Percentiles rank a stretch among this genome's conserved stretches.
phyloP scores from a whole-genome alignment of 2,888 invertebrate species.

The Masnerella sp. region DNA sequence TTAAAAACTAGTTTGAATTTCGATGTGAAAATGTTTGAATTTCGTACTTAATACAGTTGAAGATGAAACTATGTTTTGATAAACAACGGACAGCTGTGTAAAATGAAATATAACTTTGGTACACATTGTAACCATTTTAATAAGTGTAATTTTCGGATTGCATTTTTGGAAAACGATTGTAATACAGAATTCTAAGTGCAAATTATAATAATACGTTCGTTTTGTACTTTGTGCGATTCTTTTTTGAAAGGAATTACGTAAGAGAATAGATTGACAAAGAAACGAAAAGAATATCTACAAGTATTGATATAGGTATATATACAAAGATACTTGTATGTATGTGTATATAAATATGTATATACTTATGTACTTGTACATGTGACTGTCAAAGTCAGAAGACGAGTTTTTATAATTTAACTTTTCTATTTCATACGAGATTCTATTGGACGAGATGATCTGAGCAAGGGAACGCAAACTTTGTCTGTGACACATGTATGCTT shows the following conservation, averaged over 20 bases:
- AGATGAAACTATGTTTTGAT: too few species aligned
- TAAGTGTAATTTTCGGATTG: too few species aligned
- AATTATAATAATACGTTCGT: not conserved
- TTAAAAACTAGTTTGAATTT: too few species aligned
- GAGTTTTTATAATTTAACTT: constrained; percentile 23
- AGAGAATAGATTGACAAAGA: constrained; percentile 7
- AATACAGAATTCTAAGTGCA: too few species aligned
- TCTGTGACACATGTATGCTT: constrained; percentile 35
- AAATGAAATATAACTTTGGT: too few species aligned
- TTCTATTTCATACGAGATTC: constrained; percentile 2
- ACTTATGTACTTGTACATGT: constrained; percentile 47
- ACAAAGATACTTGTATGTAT: constrained; percentile 41
- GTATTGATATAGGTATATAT: constrained; percentile 46
- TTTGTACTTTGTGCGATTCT: constrained; percentile 5
- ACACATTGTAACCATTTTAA: too few species aligned
- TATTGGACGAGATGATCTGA: constrained; percentile 31
- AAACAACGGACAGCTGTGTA: not conserved
- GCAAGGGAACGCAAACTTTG: constrained; percentile 12
- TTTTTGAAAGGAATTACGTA: not conserved
- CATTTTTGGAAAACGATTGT: too few species aligned
- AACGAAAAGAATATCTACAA: constrained; percentile 33
- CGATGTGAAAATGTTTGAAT: too few species aligned
- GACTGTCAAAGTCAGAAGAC: constrained; percentile 17
- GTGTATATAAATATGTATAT: constrained; percentile 47
- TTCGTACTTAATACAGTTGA: too few species aligned